Evolutionary conservation across 1,140 invertebrate species (phyloP).

Genomic region (Musca vetustissima): DNA sequence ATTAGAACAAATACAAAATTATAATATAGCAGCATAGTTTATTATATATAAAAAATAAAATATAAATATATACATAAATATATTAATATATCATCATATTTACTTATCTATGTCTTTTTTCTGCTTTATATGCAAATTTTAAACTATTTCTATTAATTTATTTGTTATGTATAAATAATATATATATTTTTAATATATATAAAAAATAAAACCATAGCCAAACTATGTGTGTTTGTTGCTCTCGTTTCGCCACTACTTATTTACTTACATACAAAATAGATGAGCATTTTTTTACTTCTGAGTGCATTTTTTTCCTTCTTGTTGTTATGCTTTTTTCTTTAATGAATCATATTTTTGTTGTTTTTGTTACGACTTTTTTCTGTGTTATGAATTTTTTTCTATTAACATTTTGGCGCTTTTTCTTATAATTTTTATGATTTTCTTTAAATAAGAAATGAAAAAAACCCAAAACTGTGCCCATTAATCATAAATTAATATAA

Average conservation of each 20-base stretch:
- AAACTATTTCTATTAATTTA: too few species aligned
- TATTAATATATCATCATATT: too few species aligned
- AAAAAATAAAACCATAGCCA: not conserved
- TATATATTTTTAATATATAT: not conserved
- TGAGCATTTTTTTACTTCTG: not conserved
- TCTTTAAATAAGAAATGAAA: too few species aligned
- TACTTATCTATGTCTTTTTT: too few species aligned
- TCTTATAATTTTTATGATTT: not conserved
- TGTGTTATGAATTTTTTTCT: not conserved
- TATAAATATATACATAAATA: too few species aligned
- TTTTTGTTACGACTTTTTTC: not conserved
- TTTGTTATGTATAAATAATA: not conserved
- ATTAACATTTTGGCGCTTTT: constrained; percentile 18
- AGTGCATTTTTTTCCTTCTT: not conserved
- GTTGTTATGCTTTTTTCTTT: not conserved
- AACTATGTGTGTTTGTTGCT: not conserved
- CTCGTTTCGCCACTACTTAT: not conserved
- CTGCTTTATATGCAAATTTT: too few species aligned
- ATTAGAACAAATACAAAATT: too few species aligned
- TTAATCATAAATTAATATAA: constrained; percentile 2
- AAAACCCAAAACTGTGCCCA: not conserved
- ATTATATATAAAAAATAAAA: too few species aligned
- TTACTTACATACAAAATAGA: not conserved
- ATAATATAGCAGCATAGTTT: too few species aligned
- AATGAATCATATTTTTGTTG: not conserved